These are phyloP conservation scores for Protobothrops flavoviridis DNA, from an alignment of 2,113 vertebrate genomes.

Conservation along the genomic window DNA sequence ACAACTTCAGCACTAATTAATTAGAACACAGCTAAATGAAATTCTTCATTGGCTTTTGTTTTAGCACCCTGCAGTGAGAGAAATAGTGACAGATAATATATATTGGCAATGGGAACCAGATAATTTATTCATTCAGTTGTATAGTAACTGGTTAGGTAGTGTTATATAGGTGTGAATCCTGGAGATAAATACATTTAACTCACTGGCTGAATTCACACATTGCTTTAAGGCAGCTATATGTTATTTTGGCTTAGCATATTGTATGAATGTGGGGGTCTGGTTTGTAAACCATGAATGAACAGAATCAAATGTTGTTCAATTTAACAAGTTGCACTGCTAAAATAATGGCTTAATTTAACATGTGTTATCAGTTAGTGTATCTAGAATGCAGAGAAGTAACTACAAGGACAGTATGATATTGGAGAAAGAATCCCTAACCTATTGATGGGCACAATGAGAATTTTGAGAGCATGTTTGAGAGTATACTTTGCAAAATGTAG, in stretches of 20 bases:
- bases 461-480: not conserved
- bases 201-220: not conserved
- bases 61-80: slow-evolving; percentile 42
- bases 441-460: not conserved
- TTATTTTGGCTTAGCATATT: not conserved
- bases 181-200: not conserved
- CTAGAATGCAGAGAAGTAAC: not conserved
- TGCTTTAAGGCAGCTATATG: not conserved
- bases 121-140: not conserved
- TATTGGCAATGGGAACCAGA: rapidly evolving
- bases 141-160: not conserved
- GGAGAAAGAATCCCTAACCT: not conserved
- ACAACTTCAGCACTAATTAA: not conserved
- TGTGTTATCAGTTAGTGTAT: not conserved
- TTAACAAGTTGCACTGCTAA: not conserved
- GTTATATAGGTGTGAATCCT: not conserved
- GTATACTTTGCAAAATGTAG: not conserved
- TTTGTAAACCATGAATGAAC: not conserved
- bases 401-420: not conserved
- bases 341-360: not conserved
- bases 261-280: not conserved
- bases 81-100: not conserved
- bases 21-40: not conserved
- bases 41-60: not conserved
- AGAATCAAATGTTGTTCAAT: not conserved